Conservation (phyloP, 2,113 vertebrate genomes). For the Podarcis cretensis region DNA sequence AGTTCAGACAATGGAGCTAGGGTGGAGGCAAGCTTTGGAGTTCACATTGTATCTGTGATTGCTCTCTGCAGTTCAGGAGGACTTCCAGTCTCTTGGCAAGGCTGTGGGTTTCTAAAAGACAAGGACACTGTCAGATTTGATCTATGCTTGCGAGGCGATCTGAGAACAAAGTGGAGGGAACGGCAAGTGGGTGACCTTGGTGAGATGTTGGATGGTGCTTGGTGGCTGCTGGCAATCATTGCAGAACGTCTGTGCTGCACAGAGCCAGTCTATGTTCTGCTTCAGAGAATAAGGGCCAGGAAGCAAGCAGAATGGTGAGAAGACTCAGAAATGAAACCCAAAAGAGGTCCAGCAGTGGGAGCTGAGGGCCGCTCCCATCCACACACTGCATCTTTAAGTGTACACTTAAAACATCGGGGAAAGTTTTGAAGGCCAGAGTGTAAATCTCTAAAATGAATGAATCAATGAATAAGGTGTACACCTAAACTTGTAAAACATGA, state of each 20-base stretch:
- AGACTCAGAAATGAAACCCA: neutral
- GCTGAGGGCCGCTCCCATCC: neutral
- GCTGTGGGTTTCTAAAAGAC: neutral
- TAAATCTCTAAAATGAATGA: neutral
- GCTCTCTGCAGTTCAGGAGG: neutral
- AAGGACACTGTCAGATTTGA: conserved; percentile 3
- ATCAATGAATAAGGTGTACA: neutral
- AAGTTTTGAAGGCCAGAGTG: neutral
- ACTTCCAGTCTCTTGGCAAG: neutral
- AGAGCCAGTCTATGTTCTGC: neutral
- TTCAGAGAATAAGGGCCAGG: neutral
- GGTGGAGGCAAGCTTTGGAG: neutral
- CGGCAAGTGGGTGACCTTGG: conserved; percentile 3
- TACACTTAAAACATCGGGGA: no score
- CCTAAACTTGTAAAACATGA: neutral
- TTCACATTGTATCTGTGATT: neutral
- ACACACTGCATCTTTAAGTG: neutral
- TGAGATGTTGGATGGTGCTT: neutral
- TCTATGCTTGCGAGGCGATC: neutral
- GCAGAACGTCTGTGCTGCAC: conserved; percentile 2
- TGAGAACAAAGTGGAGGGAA: neutral
- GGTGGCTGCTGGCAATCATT: conserved; percentile 8
- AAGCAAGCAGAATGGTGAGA: neutral
- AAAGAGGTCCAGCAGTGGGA: neutral
- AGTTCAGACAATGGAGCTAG: neutral